Evolutionary conservation across 2,797 vertebrate genomes (phyloP), one percentile per base, ranked within the genome.

Genomic region (Xiphophorus birchmanni): DNA sequence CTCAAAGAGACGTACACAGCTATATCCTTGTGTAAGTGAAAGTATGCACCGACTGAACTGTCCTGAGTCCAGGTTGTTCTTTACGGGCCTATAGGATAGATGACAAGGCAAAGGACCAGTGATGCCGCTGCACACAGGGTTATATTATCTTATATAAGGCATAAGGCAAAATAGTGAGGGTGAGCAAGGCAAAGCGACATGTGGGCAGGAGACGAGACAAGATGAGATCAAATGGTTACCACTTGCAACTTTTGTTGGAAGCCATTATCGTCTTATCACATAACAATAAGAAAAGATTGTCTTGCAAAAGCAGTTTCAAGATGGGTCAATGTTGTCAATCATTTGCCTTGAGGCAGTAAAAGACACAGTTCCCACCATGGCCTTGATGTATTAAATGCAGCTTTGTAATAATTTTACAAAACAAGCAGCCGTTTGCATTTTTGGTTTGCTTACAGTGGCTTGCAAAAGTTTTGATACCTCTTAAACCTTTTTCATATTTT

Each of bases 351-450:
- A 67, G 69, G 78, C 74, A 74, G 45, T 77, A n/a, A 73, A 72
- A 73, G 75, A 89, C 84, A 89, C 80, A 90, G 92, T 91, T 93
- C 89, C 91, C 92, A 92, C 92, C 90, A 88, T 75, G 86, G 87
- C 86, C 52, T 78, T 81, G 71, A 78, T 6, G 44, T 45, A 35
- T 32, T 47, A 32, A 80, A 71, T 60, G 26, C 35, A 48, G 21
- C 29, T 83, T 82, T 73, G 32, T 69, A 0, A 35, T 1, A 26
- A 45, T 1, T 48, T 73, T 8, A 32, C 8, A n/a, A 45, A 12
- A 77, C 48, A 72, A 60, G 12, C 29, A 40, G 37, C 18, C 10
- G 5, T 48, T 23, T 12, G 18, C 1, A 56, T 52, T 73, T 21
- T 2, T 73, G 13, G 26, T 29, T 47, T 72, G 1, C 42, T 45